Evolutionary conservation across 1,140 invertebrate species (phyloP).

Genomic region (Drosophila kanapiae): DNA sequence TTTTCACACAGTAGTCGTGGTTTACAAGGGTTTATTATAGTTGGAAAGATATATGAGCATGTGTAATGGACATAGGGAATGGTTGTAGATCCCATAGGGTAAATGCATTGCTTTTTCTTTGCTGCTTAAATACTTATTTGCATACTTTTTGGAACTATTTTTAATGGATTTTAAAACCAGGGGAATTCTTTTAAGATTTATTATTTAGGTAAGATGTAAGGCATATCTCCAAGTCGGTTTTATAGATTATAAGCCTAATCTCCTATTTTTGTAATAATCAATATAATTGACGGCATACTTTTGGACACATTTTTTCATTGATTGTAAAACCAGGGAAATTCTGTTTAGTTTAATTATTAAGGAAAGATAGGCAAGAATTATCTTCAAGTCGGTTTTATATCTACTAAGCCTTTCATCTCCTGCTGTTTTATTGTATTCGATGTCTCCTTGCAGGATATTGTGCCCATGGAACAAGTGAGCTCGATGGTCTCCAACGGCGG

Average conservation of each 20-base stretch:
- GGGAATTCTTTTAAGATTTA: neutral
- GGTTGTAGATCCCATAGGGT: neutral
- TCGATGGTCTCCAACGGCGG: slow-evolving; percentile 85
- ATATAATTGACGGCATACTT: neutral
- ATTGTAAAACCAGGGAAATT: neutral
- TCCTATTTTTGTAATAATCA: neutral
- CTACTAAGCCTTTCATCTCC: neutral
- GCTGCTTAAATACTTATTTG: neutral
- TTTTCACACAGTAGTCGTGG: slow-evolving; percentile 17
- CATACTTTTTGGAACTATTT: neutral
- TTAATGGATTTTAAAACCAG: neutral
- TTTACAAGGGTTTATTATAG: slow-evolving; percentile 9
- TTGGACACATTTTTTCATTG: neutral
- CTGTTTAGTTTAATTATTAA: neutral
- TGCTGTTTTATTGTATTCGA: slow-evolving; percentile 8
- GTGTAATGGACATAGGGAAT: neutral
- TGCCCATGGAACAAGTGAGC: slow-evolving; percentile 85
- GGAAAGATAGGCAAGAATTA: neutral
- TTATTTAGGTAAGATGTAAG: neutral
- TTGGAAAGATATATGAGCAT: slow-evolving; percentile 2
- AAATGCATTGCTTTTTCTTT: neutral
- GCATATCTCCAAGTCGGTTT: neutral
- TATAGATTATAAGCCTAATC: neutral
- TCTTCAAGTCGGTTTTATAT: neutral
- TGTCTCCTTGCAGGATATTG: slow-evolving; percentile 80